Conservation (phyloP, 1,140 invertebrate genomes). For the Cardiocondyla obscurior region DNA sequence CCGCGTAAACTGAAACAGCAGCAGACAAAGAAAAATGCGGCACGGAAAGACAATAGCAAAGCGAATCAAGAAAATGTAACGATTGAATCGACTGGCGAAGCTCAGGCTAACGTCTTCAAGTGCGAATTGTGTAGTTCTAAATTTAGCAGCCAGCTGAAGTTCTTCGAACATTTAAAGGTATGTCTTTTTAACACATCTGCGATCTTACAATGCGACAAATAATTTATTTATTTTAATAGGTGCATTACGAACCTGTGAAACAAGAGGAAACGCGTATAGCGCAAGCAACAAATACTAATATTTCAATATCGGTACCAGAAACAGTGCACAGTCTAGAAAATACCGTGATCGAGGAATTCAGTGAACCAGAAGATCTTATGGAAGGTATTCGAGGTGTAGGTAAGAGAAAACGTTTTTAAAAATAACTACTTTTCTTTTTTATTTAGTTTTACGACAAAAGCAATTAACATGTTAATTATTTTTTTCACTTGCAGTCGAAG, state of each 20-base stretch:
- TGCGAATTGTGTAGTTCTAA: slow-evolving; percentile 88
- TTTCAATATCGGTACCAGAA: slow-evolving; percentile 74
- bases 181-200: not conserved
- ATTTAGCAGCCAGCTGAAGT: slow-evolving; percentile 89
- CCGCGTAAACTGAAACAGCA: slow-evolving; percentile 85
- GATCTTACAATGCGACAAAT: slow-evolving; percentile 1
- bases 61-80: slow-evolving; percentile 54
- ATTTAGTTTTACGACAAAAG: not conserved
- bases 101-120: slow-evolving; percentile 80
- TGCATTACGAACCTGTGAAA: slow-evolving; percentile 89
- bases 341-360: slow-evolving; percentile 87
- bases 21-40: slow-evolving; percentile 74
- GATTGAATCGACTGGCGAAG: slow-evolving; percentile 17
- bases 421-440: not conserved
- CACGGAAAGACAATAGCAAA: slow-evolving; percentile 70
- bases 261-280: slow-evolving; percentile 81
- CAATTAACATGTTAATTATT: not conserved
- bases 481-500: slow-evolving; percentile 75
- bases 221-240: slow-evolving; percentile 70
- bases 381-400: slow-evolving; percentile 90
- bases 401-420: slow-evolving; percentile 60
- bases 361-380: slow-evolving; percentile 92
- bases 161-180: slow-evolving; percentile 91
- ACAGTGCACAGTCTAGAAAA: slow-evolving; percentile 74
- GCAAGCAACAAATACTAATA: slow-evolving; percentile 77